phyloP scores from a whole-genome alignment of 2,113 vertebrate genomes.

The Phalacrocorax carbo region DNA sequence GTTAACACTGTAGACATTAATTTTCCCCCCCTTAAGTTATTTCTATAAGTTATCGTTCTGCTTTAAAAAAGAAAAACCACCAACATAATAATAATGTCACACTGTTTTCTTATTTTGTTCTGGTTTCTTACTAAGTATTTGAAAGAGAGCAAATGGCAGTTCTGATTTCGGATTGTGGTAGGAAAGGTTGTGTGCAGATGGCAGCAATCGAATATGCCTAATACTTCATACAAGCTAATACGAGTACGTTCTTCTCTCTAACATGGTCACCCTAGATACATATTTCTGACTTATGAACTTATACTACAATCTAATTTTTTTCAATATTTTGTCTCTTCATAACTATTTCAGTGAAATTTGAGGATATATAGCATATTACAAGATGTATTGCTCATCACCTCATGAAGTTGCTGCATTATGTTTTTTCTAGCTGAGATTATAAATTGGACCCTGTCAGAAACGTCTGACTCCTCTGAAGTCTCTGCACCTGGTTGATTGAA shows the following conservation, averaged over 20 bases:
- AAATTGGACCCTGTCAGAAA: neutral
- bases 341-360: neutral
- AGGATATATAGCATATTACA: neutral
- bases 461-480: neutral
- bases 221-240: neutral
- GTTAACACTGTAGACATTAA: neutral
- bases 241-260: fast-evolving
- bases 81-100: neutral
- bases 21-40: neutral
- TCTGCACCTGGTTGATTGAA: neutral
- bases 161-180: neutral
- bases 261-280: neutral
- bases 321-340: neutral
- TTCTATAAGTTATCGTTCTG: neutral
- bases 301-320: neutral
- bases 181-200: neutral
- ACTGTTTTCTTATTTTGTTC: neutral
- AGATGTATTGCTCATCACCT: neutral
- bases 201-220: neutral
- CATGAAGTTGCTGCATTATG: neutral
- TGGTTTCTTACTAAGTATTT: neutral
- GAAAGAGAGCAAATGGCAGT: neutral
- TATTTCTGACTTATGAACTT: neutral
- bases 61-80: neutral
- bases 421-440: neutral